Percentiles rank a stretch among this genome's conserved stretches.
These are phyloP conservation scores for Amphipyra tragopoginis DNA, from an alignment of 2,888 invertebrate genomes.

Conservation along the genomic window DNA sequence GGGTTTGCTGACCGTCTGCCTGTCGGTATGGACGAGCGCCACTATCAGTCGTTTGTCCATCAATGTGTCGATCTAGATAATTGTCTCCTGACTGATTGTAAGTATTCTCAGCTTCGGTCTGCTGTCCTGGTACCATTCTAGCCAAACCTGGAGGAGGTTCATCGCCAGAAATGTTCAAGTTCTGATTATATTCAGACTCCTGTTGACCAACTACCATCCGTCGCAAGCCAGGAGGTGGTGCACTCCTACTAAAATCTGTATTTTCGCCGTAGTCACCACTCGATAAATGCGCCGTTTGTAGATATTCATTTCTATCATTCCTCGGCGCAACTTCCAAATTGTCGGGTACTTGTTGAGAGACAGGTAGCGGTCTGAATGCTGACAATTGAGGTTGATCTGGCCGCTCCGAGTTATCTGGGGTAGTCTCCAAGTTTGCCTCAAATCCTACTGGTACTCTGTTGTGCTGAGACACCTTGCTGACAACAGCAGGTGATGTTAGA, in stretches of 20 bases:
- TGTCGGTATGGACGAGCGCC: slow-evolving; percentile 79
- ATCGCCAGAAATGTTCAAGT: slow-evolving; percentile 76
- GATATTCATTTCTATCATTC: slow-evolving; percentile 93
- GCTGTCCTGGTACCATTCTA: slow-evolving; percentile 88
- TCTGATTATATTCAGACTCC: slow-evolving; percentile 86
- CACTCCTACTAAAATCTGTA: slow-evolving; percentile 80
- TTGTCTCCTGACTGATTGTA: slow-evolving; percentile 79
- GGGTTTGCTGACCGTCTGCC: slow-evolving; percentile 83
- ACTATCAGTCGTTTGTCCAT: slow-evolving; percentile 80
- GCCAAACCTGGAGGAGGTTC: slow-evolving; percentile 89
- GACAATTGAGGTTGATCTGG: slow-evolving; percentile 86
- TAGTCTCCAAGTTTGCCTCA: slow-evolving; percentile 91
- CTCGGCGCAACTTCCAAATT: slow-evolving; percentile 91
- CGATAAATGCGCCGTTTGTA: slow-evolving; percentile 94
- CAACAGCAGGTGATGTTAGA: slow-evolving; percentile 78
- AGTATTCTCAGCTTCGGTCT: slow-evolving; percentile 78
- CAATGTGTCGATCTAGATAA: slow-evolving; percentile 83
- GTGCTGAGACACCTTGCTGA: slow-evolving; percentile 77
- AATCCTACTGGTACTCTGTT: slow-evolving; percentile 77
- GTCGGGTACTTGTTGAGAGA: slow-evolving; percentile 81
- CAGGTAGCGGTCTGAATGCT: slow-evolving; percentile 67
- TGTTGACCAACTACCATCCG: slow-evolving; percentile 92
- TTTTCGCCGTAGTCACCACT: slow-evolving; percentile 87
- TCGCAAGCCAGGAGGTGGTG: slow-evolving; percentile 91
- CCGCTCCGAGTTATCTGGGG: slow-evolving; percentile 92